A percentile compares a stretch with the other conserved stretches of the same genome.
These are phyloP conservation scores for Amblyornis subalaris DNA, from an alignment of 2,113 vertebrate species.

Conservation along the genomic window DNA sequence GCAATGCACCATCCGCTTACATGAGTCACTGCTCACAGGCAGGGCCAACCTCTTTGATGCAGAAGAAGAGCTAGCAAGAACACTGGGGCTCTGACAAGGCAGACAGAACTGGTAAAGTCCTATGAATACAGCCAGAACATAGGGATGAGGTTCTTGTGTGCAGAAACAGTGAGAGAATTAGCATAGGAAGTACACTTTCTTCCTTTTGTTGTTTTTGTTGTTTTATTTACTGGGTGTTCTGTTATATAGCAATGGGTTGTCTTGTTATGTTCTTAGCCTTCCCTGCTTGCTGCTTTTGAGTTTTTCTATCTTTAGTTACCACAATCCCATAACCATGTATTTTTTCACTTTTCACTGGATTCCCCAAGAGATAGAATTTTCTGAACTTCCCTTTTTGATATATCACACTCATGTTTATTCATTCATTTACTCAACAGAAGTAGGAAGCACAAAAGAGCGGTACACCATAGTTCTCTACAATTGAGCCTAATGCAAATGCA, in stretches of 20 bases:
- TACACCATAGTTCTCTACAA: neutral
- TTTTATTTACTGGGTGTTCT: neutral
- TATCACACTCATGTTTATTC: neutral
- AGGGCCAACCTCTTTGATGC: neutral
- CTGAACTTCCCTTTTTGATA: neutral
- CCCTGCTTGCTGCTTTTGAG: neutral
- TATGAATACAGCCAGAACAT: neutral
- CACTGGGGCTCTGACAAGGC: neutral
- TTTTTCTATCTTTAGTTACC: neutral
- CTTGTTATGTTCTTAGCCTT: neutral
- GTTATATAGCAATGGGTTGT: neutral
- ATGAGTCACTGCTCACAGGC: slow-evolving; percentile 10
- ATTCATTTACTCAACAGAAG: neutral
- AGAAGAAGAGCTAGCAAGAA: neutral
- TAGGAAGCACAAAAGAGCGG: neutral
- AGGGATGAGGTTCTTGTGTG: neutral
- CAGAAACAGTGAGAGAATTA: neutral
- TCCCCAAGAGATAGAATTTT: neutral
- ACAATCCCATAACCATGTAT: neutral
- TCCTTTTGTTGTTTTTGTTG: neutral
- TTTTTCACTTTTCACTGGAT: neutral
- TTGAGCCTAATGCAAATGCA: neutral
- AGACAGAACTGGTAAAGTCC: neutral
- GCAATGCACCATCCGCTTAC: neutral
- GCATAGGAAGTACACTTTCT: neutral